Base-by-base conservation (phyloP, 2,113 vertebrate genomes). In the Casuarius casuarius region DNA sequence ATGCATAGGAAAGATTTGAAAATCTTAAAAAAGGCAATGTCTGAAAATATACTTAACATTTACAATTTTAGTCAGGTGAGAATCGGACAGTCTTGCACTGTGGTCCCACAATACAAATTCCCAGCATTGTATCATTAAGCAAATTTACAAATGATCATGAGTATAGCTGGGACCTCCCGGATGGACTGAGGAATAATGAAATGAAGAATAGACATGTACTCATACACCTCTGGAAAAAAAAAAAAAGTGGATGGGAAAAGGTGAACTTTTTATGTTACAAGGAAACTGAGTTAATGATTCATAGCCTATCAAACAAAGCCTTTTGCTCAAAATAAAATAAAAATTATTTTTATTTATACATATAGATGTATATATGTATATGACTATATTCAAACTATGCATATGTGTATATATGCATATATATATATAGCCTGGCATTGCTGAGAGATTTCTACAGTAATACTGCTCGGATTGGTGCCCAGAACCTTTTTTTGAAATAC, bases 221-320 rank as follows among this genome's bases (percentile, higher is more conserved):
- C 10, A 79, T 58, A 67, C 10, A n/a, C 4, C 33, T 66, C 51
- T 19, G 7, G 16, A 58, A 18, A 46, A 46, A 15, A 46, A 19
- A 48, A 48, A 59, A 88, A 65, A 67, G 59, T 31, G 82, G 7
- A 8, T 75, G 5, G 5, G 10, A 66, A 44, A 31, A 11, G 59
- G 9, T 1, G 2, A 44, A 49, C 12, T 46, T 73, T 95, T 90
- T 61, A 6, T 56, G 14, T 80, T 66, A 40, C 17, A 17, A 44
- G 29, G 17, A 68, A 25, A 76, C 1, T 42, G 10, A n/a, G 38
- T 25, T 16, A 86, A 14, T 31, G 15, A 80, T 56, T 73, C 18
- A 56, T 5, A 88, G 7, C 4, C 6, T 56, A 26, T 18, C 1
- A 62, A 35, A 49, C 7, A 54, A 73, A 94, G 20, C 0, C 0